Percentiles rank a stretch among this genome's conserved stretches.
Conservation (phyloP, 2,113 vertebrate genomes). For the Halichoerus grypus region DNA sequence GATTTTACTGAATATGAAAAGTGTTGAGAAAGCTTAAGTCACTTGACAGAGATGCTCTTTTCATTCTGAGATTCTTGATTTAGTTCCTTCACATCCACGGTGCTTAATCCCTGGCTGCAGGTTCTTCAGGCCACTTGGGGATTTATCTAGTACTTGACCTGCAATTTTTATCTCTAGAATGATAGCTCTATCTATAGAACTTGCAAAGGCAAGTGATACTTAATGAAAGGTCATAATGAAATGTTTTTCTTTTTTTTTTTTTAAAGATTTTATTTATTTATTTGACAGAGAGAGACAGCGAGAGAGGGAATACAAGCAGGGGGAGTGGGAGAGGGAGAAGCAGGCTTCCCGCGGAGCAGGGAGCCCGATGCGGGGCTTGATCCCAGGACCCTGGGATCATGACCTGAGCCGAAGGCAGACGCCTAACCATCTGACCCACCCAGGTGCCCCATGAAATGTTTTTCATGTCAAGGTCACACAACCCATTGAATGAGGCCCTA, state of each 20-base stretch:
- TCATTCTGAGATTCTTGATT: conserved; percentile 13
- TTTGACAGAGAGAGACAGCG: too few species aligned
- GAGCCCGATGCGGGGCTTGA: too few species aligned
- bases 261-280: too few species aligned
- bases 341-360: too few species aligned
- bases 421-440: too few species aligned
- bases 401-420: too few species aligned
- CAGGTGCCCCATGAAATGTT: neutral
- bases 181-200: conserved; percentile 20
- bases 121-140: neutral
- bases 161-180: conserved; percentile 58
- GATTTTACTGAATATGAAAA: neutral
- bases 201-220: conserved; percentile 12
- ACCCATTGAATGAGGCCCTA: neutral
- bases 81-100: neutral
- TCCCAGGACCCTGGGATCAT: too few species aligned
- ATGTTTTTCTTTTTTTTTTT: neutral
- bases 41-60: neutral
- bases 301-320: too few species aligned
- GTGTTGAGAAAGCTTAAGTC: neutral
- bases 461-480: conserved; percentile 7
- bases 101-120: neutral
- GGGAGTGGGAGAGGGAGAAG: too few species aligned
- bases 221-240: conserved; percentile 46
- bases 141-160: conserved; percentile 51